phyloP scores from a whole-genome alignment of 2,113 vertebrate genomes.

The Apaloderma vittatum region DNA sequence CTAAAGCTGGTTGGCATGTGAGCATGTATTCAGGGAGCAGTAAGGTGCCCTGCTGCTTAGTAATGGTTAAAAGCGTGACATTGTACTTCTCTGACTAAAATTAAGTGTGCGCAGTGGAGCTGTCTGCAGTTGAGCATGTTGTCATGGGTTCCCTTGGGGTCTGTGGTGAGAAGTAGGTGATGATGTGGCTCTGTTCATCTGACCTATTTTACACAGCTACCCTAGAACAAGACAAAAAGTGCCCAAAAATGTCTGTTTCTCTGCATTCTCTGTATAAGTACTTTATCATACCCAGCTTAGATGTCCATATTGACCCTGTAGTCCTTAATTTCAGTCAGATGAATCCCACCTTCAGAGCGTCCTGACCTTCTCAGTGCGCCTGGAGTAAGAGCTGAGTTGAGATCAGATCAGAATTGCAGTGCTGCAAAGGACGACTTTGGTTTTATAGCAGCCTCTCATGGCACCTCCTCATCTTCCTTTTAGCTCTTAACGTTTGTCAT shows the following conservation, averaged over 20 bases:
- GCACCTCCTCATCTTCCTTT: not conserved
- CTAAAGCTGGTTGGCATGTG: not conserved
- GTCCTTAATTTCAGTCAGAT: not conserved
- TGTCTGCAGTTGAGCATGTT: not conserved
- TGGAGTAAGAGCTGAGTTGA: not conserved
- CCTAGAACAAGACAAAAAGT: not conserved
- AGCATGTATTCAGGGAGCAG: not conserved
- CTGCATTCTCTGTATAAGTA: not conserved
- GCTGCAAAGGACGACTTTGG: not conserved
- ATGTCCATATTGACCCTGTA: not conserved
- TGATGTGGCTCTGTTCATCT: conserved; percentile 23
- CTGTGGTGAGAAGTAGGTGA: conserved; percentile 21
- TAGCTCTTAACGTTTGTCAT: not conserved
- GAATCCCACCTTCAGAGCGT: not conserved
- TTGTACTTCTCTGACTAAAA: conserved; percentile 18
- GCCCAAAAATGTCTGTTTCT: not conserved
- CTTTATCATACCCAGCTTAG: not conserved
- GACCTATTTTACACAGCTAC: not conserved
- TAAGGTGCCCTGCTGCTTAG: not conserved
- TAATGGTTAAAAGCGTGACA: not conserved
- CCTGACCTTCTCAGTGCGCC: not conserved
- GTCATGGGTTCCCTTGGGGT: conserved; percentile 16
- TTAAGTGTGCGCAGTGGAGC: not conserved
- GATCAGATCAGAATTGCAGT: not conserved
- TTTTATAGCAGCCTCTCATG: not conserved